Base-by-base conservation (phyloP, 2,888 invertebrate species). In the Luffia ferchaultella region DNA sequence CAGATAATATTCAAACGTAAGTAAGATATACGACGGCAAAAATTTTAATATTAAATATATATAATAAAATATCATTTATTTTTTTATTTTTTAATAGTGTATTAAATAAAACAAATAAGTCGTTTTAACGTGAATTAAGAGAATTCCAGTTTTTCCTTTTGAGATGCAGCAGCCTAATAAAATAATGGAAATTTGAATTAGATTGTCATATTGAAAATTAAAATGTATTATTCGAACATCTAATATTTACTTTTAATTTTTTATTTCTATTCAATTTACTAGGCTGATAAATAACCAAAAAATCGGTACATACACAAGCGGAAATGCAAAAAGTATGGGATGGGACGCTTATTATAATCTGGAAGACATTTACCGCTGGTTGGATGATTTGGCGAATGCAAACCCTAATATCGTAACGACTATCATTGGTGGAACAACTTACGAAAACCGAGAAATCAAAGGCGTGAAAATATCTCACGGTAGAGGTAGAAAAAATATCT, bases 341-440 rank as follows among this genome's bases (percentile, higher is more conserved):
- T 90, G 89, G 86, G 85, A 76, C 15, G 76, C 71, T 0, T 92
- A 91, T 58, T 85, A 90, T 57, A 73, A 70, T 0, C 64, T 90
- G 48, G 79, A 85, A 0, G 86, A 87, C 49, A 89, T 90, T 17
- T 70, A 89, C 54, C 62, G 64, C 2, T 91, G 89, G 87, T 61
- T 91, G 41, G 79, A 85, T 48, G 73, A 76, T 46, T 60, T 89
- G 49, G 79, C 76, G 9, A 58, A 57, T 0, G 53, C 65, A 1
- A 73, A 88, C 61, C 77, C 87, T 1, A 61, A 69, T 9, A 62
- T 76, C 18, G 85, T 86, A 0, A 77, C 77, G 2, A 56, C 62
- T 2, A 63, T 78, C 16, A 57, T 66, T 3, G 74, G 69, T 15
- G 87, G 87, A 1, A 56, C 54, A 18, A 71, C 85, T 1, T 73